Evolutionary conservation across 1,140 invertebrate genomes (phyloP), one percentile per base, ranked within the genome.

Genomic region (Heliconius hewitsoni): DNA sequence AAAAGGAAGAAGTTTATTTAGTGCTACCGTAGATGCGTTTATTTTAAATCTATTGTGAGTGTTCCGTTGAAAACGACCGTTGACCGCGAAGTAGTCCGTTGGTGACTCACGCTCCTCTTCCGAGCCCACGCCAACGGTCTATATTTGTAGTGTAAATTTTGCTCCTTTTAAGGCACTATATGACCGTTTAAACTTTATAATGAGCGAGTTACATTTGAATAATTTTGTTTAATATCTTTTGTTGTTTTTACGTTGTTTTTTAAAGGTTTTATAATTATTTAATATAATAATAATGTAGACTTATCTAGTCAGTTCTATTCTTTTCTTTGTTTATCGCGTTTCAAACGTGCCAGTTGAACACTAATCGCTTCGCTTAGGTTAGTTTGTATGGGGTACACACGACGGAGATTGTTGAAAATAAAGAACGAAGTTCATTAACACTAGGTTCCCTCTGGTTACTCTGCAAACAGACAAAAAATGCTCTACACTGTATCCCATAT

Each of bases 31-130:
- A 46, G 23, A 46, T 13, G 74, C 57, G 23, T 30, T 76, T 50
- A 71, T 46, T 46, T 76, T 71, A 46, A 60, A 76, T 42, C 11
- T 66, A 75, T 34, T 75, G 74, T 75, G 30, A 75, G 13, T 71
- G 27, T 23, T 60, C 60, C n/a, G 60, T 70, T 55, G 46, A 71
- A 39, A 71, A 72, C 78, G 81, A 84, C 81, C 78, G 83, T 84
- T 81, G 77, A 73, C 23, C 74, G 37, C 75, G 73, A 80, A 76
- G 77, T 73, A 52, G 70, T 57, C 76, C 77, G 79, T 74, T 52
- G 50, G 71, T 84, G 83, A 84, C 73, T 85, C 83, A 85, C 34
- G 74, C 85, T 83, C 76, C 75, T 85, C 83, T 85, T 84, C 79
- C 81, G 78, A 77, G 83, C 81, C 71, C 75, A 79, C 78, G 70